Evolutionary conservation across 2,113 vertebrate species (phyloP).

Genomic region (Aix galericulata): DNA sequence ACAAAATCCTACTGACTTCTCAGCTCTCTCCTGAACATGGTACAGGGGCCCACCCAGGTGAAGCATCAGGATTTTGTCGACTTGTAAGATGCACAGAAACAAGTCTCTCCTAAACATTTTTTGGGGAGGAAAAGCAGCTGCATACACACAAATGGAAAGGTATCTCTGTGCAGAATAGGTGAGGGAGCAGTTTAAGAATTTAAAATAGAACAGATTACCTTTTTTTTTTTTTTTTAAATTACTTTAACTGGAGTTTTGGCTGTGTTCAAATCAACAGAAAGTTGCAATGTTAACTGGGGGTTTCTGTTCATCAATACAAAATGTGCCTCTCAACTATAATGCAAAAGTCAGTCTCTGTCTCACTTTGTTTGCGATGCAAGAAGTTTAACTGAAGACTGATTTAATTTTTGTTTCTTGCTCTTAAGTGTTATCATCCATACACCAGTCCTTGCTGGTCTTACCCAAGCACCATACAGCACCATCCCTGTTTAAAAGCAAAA

Average conservation of each 20-base stretch:
- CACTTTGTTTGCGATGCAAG: not conserved
- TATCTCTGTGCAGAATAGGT: not conserved
- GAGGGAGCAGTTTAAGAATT: not conserved
- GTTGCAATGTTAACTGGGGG: not conserved
- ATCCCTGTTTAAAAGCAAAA: not conserved
- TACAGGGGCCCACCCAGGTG: not conserved
- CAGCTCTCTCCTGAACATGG: not conserved
- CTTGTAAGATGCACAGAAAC: not conserved
- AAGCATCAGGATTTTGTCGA: not conserved
- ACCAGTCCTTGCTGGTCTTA: not conserved
- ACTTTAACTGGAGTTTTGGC: not conserved
- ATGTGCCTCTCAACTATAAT: slow-evolving; percentile 27
- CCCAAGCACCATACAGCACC: not conserved
- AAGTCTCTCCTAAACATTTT: not conserved
- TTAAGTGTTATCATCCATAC: not conserved
- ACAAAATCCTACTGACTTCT: not conserved
- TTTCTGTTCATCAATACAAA: slow-evolving; percentile 2
- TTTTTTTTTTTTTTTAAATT: not conserved
- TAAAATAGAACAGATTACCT: not conserved
- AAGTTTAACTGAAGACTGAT: not conserved
- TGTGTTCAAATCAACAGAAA: not conserved
- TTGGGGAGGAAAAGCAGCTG: not conserved
- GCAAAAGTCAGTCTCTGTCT: not conserved
- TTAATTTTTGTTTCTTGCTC: not conserved
- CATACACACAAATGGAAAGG: not conserved